phyloP scores from a whole-genome alignment of 1,140 invertebrate genomes.

The Anagrus nilaparvatae region DNA sequence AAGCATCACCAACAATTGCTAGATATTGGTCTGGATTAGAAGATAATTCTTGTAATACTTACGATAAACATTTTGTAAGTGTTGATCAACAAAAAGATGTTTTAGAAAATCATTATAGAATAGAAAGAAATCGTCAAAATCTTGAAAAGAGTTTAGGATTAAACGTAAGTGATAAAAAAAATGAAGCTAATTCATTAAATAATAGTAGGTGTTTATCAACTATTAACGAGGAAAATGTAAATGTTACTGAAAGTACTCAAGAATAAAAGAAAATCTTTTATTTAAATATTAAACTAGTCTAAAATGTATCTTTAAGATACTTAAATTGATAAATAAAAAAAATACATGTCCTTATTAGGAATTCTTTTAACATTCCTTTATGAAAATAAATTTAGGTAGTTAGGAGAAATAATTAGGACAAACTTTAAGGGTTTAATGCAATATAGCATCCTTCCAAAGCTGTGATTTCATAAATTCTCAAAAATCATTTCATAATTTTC shows the following conservation, averaged over 20 bases:
- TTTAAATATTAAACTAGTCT: too few relatives aligned
- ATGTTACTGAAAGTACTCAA: constrained; percentile 17
- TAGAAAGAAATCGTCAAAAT: constrained; percentile 23
- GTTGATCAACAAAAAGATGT: constrained; percentile 18
- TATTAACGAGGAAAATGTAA: constrained; percentile 24
- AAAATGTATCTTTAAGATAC: too few relatives aligned
- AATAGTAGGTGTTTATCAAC: constrained; percentile 22
- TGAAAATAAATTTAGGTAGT: too few relatives aligned
- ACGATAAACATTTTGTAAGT: constrained; percentile 23
- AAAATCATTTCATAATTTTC: too few relatives aligned
- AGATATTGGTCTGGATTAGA: constrained; percentile 20
- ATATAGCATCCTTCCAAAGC: too few relatives aligned
- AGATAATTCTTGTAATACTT: constrained; percentile 18
- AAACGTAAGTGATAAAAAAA: constrained; percentile 14
- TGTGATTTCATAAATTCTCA: too few relatives aligned
- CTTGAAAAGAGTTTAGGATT: constrained; percentile 20
- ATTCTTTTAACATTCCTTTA: too few relatives aligned
- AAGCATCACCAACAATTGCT: constrained; percentile 23
- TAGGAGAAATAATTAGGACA: too few relatives aligned
- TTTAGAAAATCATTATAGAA: constrained; percentile 20
- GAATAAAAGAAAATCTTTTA: too few relatives aligned
- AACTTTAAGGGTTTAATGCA: too few relatives aligned
- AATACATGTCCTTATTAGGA: too few relatives aligned
- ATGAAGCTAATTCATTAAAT: constrained; percentile 7
- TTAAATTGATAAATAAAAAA: too few relatives aligned